Base-by-base conservation (phyloP, 1,140 invertebrate genomes). In the Drosophila tsacasi region DNA sequence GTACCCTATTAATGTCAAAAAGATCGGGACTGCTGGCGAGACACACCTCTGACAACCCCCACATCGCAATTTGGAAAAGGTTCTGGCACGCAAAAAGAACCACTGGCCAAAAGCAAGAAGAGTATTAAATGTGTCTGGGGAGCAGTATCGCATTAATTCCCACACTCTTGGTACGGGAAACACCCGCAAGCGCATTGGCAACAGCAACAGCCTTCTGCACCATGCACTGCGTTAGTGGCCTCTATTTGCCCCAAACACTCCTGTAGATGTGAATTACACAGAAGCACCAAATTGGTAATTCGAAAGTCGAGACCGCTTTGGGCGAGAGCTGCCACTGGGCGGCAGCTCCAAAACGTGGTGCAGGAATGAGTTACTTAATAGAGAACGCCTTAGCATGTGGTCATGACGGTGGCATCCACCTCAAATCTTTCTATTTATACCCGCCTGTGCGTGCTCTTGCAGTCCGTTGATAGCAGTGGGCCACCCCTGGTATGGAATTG, bases 221-320 rank as follows among this genome's bases (percentile, higher is more conserved):
- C 21, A 52, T 21, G 42, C 37, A 40, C 27, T 25, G 62, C 50
- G n/a, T 46, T 52, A 40, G 58, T 50, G 46, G 65, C 62, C 86
- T 68, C 76, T 50, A 61, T 71, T 50, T 46, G 69, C 81, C 64
- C 66, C 42, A 61, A 39, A 50, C 44, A 39, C 46, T 27, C 62
- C 25, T 67, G 35, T 23, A 13, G 27, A 50, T 27, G 35, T 47
- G 47, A 79, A 81, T 89, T 78, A 65, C 67, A 77, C 79, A 76
- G 66, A 57, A 76, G 66, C 54, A 57, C 49, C 47, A 80, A 72
- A 72, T 80, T 69, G 64, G 55, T 91, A 76, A 83, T 83, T 72
- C 44, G 69, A 78, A 83, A 91, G 82, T 66, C 86, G 86, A 75
- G 87, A 91, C 86, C 50, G 87, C 86, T 81, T 54, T 72, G 58